Percentiles rank a stretch among this genome's conserved stretches.
Conservation (phyloP, 2,113 vertebrate species). For the Balaenoptera acutorostrata region DNA sequence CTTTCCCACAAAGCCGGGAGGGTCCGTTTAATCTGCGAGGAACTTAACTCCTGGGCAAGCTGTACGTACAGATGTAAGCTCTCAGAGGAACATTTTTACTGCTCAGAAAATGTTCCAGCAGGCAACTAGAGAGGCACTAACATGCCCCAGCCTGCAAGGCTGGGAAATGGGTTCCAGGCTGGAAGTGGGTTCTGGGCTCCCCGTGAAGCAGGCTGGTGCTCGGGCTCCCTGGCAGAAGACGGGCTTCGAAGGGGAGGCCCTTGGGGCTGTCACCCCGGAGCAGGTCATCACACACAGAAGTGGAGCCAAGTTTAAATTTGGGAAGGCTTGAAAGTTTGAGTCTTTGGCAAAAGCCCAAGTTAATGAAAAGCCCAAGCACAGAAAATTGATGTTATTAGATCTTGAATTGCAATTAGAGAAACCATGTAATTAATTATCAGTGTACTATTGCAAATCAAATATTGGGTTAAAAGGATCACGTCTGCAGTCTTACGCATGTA, state of each 20-base stretch:
- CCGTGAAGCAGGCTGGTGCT: not conserved
- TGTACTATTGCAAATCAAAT: not conserved
- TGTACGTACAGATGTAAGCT: not conserved
- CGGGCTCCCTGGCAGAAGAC: not conserved
- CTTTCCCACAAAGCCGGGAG: not conserved
- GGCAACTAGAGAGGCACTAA: not conserved
- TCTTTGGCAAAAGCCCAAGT: constrained; percentile 27
- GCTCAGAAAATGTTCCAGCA: not conserved
- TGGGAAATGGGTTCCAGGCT: not conserved
- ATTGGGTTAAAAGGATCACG: not conserved
- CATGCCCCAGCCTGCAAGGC: not conserved
- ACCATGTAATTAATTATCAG: not conserved
- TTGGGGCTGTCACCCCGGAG: not conserved
- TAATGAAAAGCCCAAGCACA: not conserved
- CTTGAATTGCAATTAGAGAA: not conserved
- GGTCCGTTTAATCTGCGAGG: not conserved
- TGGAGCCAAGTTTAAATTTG: not conserved
- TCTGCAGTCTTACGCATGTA: not conserved
- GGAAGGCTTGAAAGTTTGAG: not conserved
- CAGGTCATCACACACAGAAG: too few relatives aligned
- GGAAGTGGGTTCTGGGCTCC: not conserved
- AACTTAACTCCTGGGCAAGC: not conserved
- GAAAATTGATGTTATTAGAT: constrained; percentile 6
- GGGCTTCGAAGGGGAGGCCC: not conserved
- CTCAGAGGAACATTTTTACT: not conserved